A percentile compares a stretch with the other conserved stretches of the same genome.
Evolutionary conservation across 2,113 vertebrate species (phyloP).

Genomic region (Hystrix brachyura): DNA sequence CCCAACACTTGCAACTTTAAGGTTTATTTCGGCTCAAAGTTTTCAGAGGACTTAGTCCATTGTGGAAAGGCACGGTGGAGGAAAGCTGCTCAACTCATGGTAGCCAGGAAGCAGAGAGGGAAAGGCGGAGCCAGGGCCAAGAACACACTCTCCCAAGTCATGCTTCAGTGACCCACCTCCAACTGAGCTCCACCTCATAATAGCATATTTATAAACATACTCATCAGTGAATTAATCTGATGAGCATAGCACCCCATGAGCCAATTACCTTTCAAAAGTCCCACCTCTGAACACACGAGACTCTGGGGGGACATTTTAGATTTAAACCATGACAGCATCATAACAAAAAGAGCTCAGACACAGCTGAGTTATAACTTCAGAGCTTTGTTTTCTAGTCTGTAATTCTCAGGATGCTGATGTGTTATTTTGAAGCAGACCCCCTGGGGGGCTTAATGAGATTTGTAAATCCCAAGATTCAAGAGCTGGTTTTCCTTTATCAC

Average conservation of each 20-base stretch:
- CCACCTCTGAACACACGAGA: neutral
- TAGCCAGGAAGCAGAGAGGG: neutral
- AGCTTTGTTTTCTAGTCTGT: neutral
- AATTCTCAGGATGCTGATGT: neutral
- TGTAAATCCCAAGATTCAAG: neutral
- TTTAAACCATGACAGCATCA: neutral
- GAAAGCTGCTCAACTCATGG: neutral
- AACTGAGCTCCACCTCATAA: neutral
- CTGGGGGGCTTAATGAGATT: neutral
- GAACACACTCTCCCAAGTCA: neutral
- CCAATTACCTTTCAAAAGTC: neutral
- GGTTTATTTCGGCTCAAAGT: neutral
- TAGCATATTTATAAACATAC: neutral
- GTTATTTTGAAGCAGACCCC: neutral
- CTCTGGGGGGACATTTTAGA: neutral
- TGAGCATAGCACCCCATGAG: neutral
- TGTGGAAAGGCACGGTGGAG: neutral
- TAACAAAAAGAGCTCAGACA: neutral
- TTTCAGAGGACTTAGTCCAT: neutral
- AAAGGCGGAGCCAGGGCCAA: neutral
- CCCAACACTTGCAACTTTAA: neutral
- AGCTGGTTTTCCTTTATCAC: conserved; percentile 5
- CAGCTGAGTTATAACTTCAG: neutral
- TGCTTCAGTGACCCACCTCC: neutral
- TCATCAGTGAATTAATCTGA: neutral